phyloP scores from a whole-genome alignment of 2,888 invertebrate genomes.

The Pyrrhosoma nymphula region DNA sequence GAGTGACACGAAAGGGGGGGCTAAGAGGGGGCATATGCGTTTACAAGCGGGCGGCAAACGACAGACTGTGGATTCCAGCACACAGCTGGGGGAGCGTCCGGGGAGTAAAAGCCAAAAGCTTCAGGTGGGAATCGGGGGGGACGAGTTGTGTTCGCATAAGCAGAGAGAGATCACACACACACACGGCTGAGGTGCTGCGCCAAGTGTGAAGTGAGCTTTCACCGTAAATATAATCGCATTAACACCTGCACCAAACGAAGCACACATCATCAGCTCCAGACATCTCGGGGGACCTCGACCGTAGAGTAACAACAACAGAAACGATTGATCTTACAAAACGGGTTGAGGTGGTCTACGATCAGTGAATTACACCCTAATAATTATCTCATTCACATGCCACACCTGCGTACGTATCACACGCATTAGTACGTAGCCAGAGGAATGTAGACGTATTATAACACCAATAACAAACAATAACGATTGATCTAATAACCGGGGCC shows the following conservation, averaged over 20 bases:
- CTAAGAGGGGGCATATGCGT: too few species aligned
- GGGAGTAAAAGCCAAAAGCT: slow-evolving; percentile 21
- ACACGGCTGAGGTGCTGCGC: neutral
- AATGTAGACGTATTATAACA: too few species aligned
- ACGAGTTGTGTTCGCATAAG: neutral
- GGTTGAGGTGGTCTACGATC: too few species aligned
- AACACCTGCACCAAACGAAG: neutral
- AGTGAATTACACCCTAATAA: too few species aligned
- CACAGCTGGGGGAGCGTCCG: slow-evolving; percentile 49
- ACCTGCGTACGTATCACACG: too few species aligned
- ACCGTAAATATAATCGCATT: neutral
- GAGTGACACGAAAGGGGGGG: too few species aligned
- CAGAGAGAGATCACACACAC: neutral
- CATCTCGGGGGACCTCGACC: too few species aligned
- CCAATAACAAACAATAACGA: neutral
- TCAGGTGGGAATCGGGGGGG: slow-evolving; percentile 56
- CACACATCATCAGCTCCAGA: too few species aligned
- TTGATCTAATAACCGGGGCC: neutral
- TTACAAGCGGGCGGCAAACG: neutral
- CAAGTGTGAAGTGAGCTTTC: neutral
- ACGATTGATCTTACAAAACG: too few species aligned
- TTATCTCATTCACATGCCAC: too few species aligned
- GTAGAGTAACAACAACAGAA: too few species aligned
- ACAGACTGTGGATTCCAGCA: neutral
- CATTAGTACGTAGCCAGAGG: too few species aligned